Evolutionary conservation across 2,113 vertebrate genomes (phyloP).

Genomic region (Sinocyclocheilus rhinocerous): DNA sequence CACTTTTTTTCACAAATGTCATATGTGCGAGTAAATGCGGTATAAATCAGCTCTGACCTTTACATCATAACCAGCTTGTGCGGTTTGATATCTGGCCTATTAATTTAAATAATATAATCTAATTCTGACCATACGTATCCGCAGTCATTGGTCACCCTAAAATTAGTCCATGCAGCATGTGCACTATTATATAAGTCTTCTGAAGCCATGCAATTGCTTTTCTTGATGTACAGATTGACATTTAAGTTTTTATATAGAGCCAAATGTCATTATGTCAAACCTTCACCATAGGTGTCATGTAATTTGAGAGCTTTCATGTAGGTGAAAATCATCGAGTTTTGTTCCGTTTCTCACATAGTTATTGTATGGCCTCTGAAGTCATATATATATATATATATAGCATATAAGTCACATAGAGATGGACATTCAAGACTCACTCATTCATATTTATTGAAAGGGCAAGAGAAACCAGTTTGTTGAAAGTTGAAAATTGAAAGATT

Average conservation of each 20-base stretch:
- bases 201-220: neutral
- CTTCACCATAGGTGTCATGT: neutral
- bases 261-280: neutral
- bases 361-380: no score
- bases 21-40: neutral
- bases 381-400: no score
- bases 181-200: neutral
- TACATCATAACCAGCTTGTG: neutral
- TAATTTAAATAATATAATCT: neutral
- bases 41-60: neutral
- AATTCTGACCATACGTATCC: neutral
- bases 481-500: no score
- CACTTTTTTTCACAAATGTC: neutral
- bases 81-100: neutral
- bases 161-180: neutral
- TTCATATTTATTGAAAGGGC: no score
- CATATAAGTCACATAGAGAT: neutral
- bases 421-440: no score
- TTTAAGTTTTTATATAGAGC: neutral
- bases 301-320: neutral
- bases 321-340: neutral
- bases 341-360: neutral
- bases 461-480: no score
- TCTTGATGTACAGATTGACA: neutral
- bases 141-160: neutral